Percentiles rank a stretch among this genome's conserved stretches.
Conservation (phyloP, 1,140 invertebrate species). For the Cherax quadricarinatus region DNA sequence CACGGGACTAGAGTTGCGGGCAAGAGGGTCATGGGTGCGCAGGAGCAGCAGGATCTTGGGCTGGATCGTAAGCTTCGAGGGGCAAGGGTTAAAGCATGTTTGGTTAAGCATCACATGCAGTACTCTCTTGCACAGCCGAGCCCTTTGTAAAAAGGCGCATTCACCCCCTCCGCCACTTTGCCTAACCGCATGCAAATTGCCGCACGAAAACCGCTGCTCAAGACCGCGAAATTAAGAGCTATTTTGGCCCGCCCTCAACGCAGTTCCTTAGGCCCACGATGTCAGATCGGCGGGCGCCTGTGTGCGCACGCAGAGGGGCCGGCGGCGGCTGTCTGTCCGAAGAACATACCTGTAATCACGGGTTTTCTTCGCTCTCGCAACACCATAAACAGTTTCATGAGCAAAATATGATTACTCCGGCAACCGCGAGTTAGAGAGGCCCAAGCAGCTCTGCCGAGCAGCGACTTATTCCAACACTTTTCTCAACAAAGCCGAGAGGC, state of each 20-base stretch:
- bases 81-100: slow-evolving; percentile 70
- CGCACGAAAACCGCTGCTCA: slow-evolving; percentile 41
- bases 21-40: slow-evolving; percentile 61
- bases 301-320: slow-evolving; percentile 68
- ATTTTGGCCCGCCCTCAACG: slow-evolving; percentile 35
- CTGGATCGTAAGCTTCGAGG: slow-evolving; percentile 56
- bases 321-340: slow-evolving; percentile 69
- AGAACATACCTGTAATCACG: slow-evolving; percentile 70
- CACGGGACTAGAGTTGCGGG: slow-evolving; percentile 52
- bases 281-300: slow-evolving; percentile 47
- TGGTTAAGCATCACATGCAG: slow-evolving; percentile 69
- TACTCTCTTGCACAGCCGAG: slow-evolving; percentile 62
- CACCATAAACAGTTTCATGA: slow-evolving; percentile 73
- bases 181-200: slow-evolving; percentile 31
- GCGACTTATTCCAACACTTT: slow-evolving; percentile 44
- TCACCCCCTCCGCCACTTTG: slow-evolving; percentile 41
- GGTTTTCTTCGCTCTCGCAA: slow-evolving; percentile 72
- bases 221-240: slow-evolving; percentile 53
- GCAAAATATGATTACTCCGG: slow-evolving; percentile 73
- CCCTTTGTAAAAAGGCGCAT: slow-evolving; percentile 65
- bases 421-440: slow-evolving; percentile 48
- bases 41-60: neutral
- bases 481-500: slow-evolving; percentile 49
- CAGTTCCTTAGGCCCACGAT: slow-evolving; percentile 53
- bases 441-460: slow-evolving; percentile 41